Evolutionary conservation across 2,797 vertebrate genomes (phyloP), one percentile per base, ranked within the genome.

Genomic region (Avahi laniger): DNA sequence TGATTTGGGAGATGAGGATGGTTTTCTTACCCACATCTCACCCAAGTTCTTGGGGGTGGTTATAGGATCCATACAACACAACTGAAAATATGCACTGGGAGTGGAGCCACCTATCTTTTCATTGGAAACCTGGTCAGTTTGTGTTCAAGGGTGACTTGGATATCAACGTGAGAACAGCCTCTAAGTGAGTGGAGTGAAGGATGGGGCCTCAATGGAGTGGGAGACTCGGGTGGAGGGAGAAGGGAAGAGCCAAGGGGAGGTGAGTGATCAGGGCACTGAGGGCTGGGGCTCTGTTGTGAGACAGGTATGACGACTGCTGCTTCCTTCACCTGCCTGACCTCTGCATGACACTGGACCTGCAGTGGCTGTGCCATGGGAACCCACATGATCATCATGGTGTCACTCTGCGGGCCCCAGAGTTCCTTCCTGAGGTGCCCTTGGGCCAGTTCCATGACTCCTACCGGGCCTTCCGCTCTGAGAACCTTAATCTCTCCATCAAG

Each of bases 31-130:
- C 41, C 22, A 1, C 78, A 33, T 67, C 91, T 97, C 63, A 96
- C 57, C 57, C 10, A 79, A 92, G 10, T 90, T 87, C 35, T 94
- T 70, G 94, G 83, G 93, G 78, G 6, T 91, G 83, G 5, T 95
- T 92, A 88, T 98, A 99, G 99, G 99, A 99, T 93, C 99, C 99
- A 3, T 99, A 99, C 97, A 99, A 99, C 98, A 99, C 99, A 11
- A 99, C 99, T 0, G 99, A 99, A 98, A 99, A 99, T 98, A 98
- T 99, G 99, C 99, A 99, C 98, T 99, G 99, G 99, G 99, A 99
- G 95, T 99, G 99, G 99, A 99, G 72, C 97, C 99, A 99, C 81
- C 98, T 99, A 24, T 99, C 99, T 97, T 99, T 99, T 98, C 99
- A 99, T 97, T 99, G 99, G 99, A 99, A 99, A 79, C 99, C 99